phyloP scores from a whole-genome alignment of 2,113 vertebrate species.

The Laterallus jamaicensis region DNA sequence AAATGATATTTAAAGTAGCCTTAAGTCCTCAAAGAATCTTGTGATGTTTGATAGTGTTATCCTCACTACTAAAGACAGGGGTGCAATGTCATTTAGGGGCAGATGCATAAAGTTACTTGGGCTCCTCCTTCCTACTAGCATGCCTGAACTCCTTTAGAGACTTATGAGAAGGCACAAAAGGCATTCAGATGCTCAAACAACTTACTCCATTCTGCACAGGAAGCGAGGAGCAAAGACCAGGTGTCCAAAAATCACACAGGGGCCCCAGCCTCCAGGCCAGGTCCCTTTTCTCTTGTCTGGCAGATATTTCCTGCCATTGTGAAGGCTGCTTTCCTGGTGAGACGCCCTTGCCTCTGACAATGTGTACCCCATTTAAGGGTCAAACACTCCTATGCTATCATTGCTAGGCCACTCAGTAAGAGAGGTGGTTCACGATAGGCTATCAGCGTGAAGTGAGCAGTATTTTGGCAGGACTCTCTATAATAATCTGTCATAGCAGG shows the following conservation, averaged over 20 bases:
- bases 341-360: background rate
- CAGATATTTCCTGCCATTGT: conserved; percentile 38
- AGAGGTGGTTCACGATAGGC: background rate
- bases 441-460: background rate
- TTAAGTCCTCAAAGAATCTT: background rate
- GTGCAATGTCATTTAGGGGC: background rate
- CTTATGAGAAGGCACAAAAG: background rate
- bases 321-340: conserved; percentile 4
- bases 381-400: background rate
- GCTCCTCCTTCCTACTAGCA: background rate
- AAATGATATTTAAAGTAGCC: background rate
- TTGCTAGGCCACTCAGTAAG: background rate
- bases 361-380: background rate
- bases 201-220: background rate
- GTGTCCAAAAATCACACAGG: background rate
- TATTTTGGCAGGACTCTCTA: background rate
- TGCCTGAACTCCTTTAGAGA: background rate
- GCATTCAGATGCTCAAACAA: background rate
- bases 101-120: background rate
- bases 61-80: background rate
- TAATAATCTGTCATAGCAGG: background rate
- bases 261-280: background rate
- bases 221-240: background rate
- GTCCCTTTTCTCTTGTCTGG: background rate
- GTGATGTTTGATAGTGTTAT: background rate